Evolutionary conservation across 2,797 vertebrate species (phyloP), one percentile per base, ranked within the genome.

Genomic region (Thripadectes ignobilis): DNA sequence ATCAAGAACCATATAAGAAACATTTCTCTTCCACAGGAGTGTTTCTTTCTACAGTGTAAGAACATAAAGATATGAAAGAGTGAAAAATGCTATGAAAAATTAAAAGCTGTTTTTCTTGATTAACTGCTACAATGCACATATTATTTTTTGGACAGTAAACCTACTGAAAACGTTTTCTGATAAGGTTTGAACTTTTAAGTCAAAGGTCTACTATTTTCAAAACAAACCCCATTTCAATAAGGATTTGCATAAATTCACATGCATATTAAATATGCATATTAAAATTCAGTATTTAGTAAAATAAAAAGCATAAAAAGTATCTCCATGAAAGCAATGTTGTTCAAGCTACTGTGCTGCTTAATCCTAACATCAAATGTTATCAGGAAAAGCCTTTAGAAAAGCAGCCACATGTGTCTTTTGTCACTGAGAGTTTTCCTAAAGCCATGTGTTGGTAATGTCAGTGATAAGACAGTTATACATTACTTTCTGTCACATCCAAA

Each of bases 211-310:
- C 52, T 75, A 73, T 82, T 89, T 97, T 88, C 41, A 88, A 95
- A 92, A 86, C 49, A 92, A 61, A 89, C 94, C 32, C 3, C 34
- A 67, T 8, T 68, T 71, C 14, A 46, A 86, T 49, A 71, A 62
- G 38, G 62, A 96, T 95, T 97, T 96, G 57, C 83, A 96, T 92
- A 94, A 93, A 97, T 97, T 97, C 93, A n/a, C 78, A 96, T 91
- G 58, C 55, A 23, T 92, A 39, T 39, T 39, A 39, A 92, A 95
- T 62, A 27, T 17, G 12, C 8, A 49, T 81, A 92, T 91, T 91
- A 91, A 84, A 96, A 78, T 79, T 85, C 54, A 91, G 32, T 20
- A 16, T 84, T 95, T 93, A 94, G 77, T 34, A 94, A 57, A 83
- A 96, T 83, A 23, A 62, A 52, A 52, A 18, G 7, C 18, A 51